Percentiles rank a stretch among this genome's conserved stretches.
phyloP scores from a whole-genome alignment of 1,140 invertebrate species.

The Eubasilissa regina region DNA sequence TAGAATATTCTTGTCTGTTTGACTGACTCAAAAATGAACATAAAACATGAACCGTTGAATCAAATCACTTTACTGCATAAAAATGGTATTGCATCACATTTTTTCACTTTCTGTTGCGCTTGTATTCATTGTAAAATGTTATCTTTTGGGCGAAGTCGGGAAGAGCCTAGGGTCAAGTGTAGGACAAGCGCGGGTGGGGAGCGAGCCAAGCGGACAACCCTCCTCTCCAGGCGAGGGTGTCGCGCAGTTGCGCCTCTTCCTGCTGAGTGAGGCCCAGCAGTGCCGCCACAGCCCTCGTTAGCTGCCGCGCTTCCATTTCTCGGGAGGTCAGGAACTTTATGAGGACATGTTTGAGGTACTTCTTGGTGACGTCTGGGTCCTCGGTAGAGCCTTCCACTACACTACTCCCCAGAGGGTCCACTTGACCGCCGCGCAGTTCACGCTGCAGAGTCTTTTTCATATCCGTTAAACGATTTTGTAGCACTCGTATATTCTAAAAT shows the following conservation, averaged over 20 bases:
- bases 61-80: too few relatives aligned
- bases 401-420: slow-evolving; percentile 64
- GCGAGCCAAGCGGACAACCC: slow-evolving; percentile 80
- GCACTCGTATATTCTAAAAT: slow-evolving; percentile 86
- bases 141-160: too few relatives aligned
- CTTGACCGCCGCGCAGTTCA: slow-evolving; percentile 79
- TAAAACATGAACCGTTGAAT: too few relatives aligned
- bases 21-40: too few relatives aligned
- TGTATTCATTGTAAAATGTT: too few relatives aligned
- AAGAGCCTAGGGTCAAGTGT: slow-evolving; percentile 51
- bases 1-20: too few relatives aligned
- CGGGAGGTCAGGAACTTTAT: slow-evolving; percentile 92
- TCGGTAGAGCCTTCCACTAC: slow-evolving; percentile 70
- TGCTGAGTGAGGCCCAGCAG: slow-evolving; percentile 88
- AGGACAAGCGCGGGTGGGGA: slow-evolving; percentile 56
- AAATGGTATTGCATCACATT: too few relatives aligned
- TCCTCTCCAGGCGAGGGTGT: slow-evolving; percentile 91
- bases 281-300: slow-evolving; percentile 90
- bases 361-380: slow-evolving; percentile 83
- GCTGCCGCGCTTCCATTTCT: slow-evolving; percentile 89
- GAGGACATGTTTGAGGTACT: slow-evolving; percentile 91
- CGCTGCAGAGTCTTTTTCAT: slow-evolving; percentile 93
- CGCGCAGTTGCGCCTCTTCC: slow-evolving; percentile 89
- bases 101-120: too few relatives aligned
- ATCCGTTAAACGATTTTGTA: slow-evolving; percentile 88